Evolutionary conservation across 2,113 vertebrate genomes (phyloP).

Genomic region (Zeus faber): DNA sequence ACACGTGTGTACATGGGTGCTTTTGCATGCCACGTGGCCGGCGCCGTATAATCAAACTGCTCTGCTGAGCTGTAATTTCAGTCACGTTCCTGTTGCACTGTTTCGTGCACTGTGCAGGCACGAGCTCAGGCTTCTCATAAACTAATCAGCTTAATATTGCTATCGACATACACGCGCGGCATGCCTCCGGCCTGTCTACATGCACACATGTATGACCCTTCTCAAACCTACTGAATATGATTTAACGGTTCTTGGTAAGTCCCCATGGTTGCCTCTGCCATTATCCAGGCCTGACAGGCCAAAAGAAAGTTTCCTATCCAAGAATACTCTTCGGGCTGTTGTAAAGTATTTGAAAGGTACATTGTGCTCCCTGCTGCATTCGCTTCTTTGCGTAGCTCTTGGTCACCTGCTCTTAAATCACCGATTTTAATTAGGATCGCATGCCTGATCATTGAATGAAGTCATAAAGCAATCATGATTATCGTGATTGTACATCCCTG

Average conservation of each 20-base stretch:
- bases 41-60: constrained; percentile 43
- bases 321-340: too few species aligned
- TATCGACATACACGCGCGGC: constrained; percentile 32
- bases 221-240: constrained; percentile 33
- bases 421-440: too few species aligned
- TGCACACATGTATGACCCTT: constrained; percentile 27
- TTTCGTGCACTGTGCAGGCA: constrained; percentile 41
- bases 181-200: constrained; percentile 10
- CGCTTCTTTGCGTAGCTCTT: too few species aligned
- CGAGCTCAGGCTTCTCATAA: constrained; percentile 49
- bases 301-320: background rate
- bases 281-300: background rate
- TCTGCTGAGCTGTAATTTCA: constrained; percentile 66
- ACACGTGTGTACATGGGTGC: constrained; percentile 13
- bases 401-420: too few species aligned
- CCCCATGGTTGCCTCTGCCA: constrained; percentile 13
- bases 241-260: constrained; percentile 19
- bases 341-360: too few species aligned
- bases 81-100: constrained; percentile 55
- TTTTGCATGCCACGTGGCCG: constrained; percentile 40
- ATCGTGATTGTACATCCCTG: too few species aligned
- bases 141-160: constrained; percentile 66
- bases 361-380: too few species aligned
- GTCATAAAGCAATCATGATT: too few species aligned
- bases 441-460: too few species aligned